Conservation (phyloP, 2,113 vertebrate genomes). For the Acinonyx jubatus region DNA sequence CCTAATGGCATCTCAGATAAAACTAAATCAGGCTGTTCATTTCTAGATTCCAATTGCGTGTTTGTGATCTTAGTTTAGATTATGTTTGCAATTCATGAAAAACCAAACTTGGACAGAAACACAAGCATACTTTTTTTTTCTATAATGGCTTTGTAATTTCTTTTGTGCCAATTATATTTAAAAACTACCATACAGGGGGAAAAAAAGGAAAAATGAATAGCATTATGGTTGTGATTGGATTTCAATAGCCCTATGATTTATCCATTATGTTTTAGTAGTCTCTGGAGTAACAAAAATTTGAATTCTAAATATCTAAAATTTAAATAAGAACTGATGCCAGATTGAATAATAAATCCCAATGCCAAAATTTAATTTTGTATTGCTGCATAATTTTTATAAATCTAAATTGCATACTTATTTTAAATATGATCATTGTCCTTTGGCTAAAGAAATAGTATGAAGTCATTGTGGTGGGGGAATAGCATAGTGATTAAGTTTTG, state of each 20-base stretch:
- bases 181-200: background rate
- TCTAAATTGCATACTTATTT: conserved; percentile 32
- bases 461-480: background rate
- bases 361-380: background rate
- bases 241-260: background rate
- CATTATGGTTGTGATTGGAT: conserved; percentile 28
- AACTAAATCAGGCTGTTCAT: background rate
- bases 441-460: background rate
- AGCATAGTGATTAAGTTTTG: background rate
- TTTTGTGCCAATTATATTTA: conserved; percentile 54
- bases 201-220: conserved; percentile 12
- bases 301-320: conserved; percentile 40
- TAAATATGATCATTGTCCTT: background rate
- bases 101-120: background rate
- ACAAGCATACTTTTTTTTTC: background rate
- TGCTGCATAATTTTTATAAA: conserved; percentile 33
- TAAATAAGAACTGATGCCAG: conserved; percentile 48
- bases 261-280: background rate
- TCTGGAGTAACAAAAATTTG: background rate
- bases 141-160: conserved; percentile 34
- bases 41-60: background rate
- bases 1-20: background rate
- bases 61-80: conserved; percentile 20
- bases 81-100: conserved; percentile 21
- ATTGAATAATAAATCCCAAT: background rate